Evolutionary conservation across 2,797 vertebrate species (phyloP).

Genomic region (Pachyuromys duprasi): DNA sequence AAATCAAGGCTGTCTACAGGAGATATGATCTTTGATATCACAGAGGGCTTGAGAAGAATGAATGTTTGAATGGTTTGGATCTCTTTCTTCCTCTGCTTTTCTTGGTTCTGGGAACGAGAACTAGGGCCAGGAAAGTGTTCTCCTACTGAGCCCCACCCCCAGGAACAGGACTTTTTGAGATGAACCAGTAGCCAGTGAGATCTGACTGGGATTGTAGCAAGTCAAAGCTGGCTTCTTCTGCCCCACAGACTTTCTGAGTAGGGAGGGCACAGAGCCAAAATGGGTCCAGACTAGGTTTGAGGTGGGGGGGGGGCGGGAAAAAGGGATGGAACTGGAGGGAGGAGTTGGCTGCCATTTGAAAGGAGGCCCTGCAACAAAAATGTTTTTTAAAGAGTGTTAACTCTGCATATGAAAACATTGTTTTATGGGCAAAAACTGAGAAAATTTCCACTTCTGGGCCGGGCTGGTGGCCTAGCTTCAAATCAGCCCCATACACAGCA

Average conservation of each 20-base stretch:
- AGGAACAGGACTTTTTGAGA: background rate
- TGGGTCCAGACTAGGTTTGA: background rate
- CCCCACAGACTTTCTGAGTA: background rate
- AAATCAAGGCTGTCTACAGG: background rate
- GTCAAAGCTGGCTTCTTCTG: background rate
- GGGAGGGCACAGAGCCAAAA: background rate
- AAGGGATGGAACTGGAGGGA: background rate
- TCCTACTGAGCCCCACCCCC: background rate
- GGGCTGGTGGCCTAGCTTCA: background rate
- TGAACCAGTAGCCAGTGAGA: background rate
- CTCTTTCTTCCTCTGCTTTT: background rate
- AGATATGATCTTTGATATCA: background rate
- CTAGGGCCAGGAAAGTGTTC: background rate
- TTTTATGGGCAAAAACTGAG: background rate
- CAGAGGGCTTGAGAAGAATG: background rate
- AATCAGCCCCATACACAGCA: background rate
- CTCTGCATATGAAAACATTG: background rate
- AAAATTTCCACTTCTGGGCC: background rate
- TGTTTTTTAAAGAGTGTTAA: background rate
- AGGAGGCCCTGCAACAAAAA: background rate
- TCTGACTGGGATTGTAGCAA: background rate
- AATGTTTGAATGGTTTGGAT: background rate
- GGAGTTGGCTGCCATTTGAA: background rate
- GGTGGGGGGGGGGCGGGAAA: background rate
- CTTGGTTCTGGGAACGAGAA: background rate